These are phyloP conservation scores for Drosophila dives DNA, from an alignment of 2,888 invertebrate genomes.

Conservation along the genomic window DNA sequence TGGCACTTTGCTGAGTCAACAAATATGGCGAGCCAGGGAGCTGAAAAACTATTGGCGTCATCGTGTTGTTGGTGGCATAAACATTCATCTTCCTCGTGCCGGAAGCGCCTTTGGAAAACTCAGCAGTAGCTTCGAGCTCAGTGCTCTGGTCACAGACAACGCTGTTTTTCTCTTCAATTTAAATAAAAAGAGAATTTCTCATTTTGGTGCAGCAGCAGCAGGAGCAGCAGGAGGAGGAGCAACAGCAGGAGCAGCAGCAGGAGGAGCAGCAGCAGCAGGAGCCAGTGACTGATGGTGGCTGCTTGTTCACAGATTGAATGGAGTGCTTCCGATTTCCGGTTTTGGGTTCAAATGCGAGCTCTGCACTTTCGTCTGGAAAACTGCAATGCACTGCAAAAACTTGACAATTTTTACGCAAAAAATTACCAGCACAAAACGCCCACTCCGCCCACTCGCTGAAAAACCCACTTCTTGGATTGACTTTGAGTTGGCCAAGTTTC, in stretches of 20 bases:
- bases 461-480: conserved; percentile 35
- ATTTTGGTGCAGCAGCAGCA: conserved; percentile 52
- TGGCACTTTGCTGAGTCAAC: conserved; percentile 55
- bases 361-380: conserved; percentile 76
- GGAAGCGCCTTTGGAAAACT: conserved; percentile 75
- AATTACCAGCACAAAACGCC: neutral
- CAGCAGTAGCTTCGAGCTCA: conserved; percentile 49
- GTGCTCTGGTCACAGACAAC: conserved; percentile 4
- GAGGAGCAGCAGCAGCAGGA: neutral
- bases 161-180: conserved; percentile 67
- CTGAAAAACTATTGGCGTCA: conserved; percentile 81
- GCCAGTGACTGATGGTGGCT: conserved; percentile 55
- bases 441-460: neutral
- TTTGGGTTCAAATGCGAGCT: conserved; percentile 56
- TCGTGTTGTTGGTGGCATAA: conserved; percentile 81
- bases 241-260: conserved; percentile 1
- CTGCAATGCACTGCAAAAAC: conserved; percentile 65
- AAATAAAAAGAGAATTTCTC: conserved; percentile 76
- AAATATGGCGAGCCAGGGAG: conserved; percentile 28
- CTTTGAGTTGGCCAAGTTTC: conserved; percentile 61
- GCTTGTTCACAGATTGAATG: conserved; percentile 79
- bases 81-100: conserved; percentile 83
- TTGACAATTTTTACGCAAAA: conserved; percentile 51
- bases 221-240: conserved; percentile 9
- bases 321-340: conserved; percentile 81